Percentiles rank a stretch among this genome's conserved stretches.
Evolutionary conservation across 2,797 vertebrate species (phyloP).

Genomic region (Caiman crocodilus): DNA sequence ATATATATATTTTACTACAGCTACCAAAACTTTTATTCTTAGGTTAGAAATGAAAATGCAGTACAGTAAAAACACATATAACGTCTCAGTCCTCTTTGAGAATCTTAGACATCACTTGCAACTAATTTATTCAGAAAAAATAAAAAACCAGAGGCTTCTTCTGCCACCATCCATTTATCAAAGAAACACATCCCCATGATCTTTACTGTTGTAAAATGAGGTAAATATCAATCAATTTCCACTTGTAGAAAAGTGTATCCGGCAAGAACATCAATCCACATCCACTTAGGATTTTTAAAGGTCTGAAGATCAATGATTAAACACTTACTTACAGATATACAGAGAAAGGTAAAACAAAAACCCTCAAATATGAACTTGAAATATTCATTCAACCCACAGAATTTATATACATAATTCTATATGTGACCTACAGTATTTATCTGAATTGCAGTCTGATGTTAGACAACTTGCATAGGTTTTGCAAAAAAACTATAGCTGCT

Average conservation of each 20-base stretch:
- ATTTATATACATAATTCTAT: not conserved
- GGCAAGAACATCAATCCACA: conserved; percentile 12
- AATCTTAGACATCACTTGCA: not conserved
- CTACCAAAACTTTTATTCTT: not conserved
- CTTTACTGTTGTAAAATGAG: not conserved
- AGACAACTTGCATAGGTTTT: not conserved
- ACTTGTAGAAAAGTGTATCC: not conserved
- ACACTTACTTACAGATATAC: not conserved
- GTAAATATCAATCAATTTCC: conserved; percentile 25
- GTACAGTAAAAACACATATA: too few species aligned
- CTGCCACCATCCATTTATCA: not conserved
- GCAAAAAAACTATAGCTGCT: not conserved
- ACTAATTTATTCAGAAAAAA: not conserved
- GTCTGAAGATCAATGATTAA: conserved; percentile 44
- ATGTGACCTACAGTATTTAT: not conserved
- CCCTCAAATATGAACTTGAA: not conserved
- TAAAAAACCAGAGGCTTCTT: not conserved
- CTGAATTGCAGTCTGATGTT: not conserved
- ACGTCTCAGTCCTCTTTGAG: not conserved
- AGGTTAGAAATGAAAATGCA: not conserved
- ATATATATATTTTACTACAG: not conserved
- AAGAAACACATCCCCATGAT: not conserved
- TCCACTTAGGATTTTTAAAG: not conserved
- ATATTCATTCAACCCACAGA: not conserved
- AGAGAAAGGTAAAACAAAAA: not conserved